Base-by-base conservation (phyloP, 1,140 invertebrate genomes). In the Drosophila nebulosa region DNA sequence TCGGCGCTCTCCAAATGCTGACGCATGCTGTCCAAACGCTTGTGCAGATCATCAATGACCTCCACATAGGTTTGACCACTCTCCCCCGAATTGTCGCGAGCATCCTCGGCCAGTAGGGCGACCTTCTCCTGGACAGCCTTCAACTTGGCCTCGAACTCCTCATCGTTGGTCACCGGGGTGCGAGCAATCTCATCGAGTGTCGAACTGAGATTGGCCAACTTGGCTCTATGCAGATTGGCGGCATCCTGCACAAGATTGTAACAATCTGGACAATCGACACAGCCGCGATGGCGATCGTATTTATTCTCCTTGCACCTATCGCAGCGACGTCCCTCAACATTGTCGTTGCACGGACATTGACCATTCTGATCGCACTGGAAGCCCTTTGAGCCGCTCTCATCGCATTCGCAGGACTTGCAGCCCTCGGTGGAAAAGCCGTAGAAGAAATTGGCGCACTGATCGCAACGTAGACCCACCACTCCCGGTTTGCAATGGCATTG, bases 261-360 rank as follows among this genome's bases (percentile, higher is more conserved):
- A 90, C 98, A 99, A 14, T 95, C 93, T 0, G 97, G 97, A 92
- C 98, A 99, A 85, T 98, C 96, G 58, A 96, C 92, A 85, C 97
- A 98, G 10, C 96, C 97, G 39, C 94, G 94, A 74, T 97, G 95
- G 26, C 97, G 93, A 88, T 97, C 95, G 79, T 95, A 95, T 89
- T 97, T 98, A 89, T 99, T 98, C 86, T 98, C 97, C 91, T 97
- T 97, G 90, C 98, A 99, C 24, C 96, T 94, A 85, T 99, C 96
- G 90, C 98, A 99, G n/a, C 94, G 93, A 62, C 95, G 91, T 7
- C 97, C 97, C 92, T 98, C 97, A 1, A 98, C 97, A 90, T 98
- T 98, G 53, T 96, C 95, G 51, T 96, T 94, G 91, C 97, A 99
- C 1, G 95, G 95, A 92, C 97, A 98, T 89, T 98, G 97, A 10